Base-by-base conservation (phyloP, 2,888 invertebrate species). In the Mimumesa dahlbomi region DNA sequence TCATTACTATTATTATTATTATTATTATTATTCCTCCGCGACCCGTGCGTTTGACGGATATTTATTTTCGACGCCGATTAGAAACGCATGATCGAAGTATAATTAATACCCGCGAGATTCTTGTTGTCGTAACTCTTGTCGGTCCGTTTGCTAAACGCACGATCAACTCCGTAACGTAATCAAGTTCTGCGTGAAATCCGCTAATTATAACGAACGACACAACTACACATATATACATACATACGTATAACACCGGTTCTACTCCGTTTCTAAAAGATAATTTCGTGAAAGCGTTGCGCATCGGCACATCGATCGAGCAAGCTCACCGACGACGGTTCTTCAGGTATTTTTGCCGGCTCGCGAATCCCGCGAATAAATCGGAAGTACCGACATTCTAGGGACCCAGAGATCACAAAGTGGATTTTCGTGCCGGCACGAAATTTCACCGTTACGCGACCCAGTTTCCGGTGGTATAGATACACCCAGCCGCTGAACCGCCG, bases 381-480 rank as follows among this genome's bases (percentile, higher is more conserved):
- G 71, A 77, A 74, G 78, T 75, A 65, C 67, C 67, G 54, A 46
- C 49, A 50, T 31, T n/a, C 72, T 66, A 65, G 64, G 67, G 65
- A 52, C 64, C n/a, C n/a, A n/a, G 56, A 50, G 53, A 57, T 57
- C 63, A n/a, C 53, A 72, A 57, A 79, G 76, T 73, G 79, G 71
- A 76, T 75, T 75, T 75, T 75, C 74, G 71, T 76, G 74, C 70
- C 70, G 69, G 63, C 70, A 57, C 54, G 64, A 7, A 67, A 63
- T 70, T 81, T 82, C 75, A 82, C 82, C 82, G 82, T 82, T 82
- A 82, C 43, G 31, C 80, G 82, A 80, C 82, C 82, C 82, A 82
- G 80, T 82, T 82, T 77, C 58, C 72, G 67, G 36, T 3, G 46
- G 34, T 58, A 42, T 65, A 63, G 66, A 64, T 43, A 52, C 58